Evolutionary conservation across 1,140 invertebrate species (phyloP).

Genomic region (Cardiocondyla obscurior): DNA sequence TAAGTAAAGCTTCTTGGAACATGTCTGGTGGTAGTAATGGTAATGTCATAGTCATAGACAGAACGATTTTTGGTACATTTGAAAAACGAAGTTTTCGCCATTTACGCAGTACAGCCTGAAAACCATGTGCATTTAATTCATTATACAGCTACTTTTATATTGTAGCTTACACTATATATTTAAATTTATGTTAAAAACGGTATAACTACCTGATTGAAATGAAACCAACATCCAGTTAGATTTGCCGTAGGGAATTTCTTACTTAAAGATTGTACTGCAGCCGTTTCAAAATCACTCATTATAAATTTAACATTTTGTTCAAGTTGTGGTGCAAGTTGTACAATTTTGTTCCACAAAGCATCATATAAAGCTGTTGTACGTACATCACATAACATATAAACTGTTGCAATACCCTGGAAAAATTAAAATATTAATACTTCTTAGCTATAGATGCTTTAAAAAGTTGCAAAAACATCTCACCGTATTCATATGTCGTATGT

Average conservation of each 20-base stretch:
- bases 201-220: conserved; percentile 25
- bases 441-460: too few relatives aligned
- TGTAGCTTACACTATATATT: too few relatives aligned
- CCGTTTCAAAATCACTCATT: conserved; percentile 25
- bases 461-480: conserved; percentile 33
- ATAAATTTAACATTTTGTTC: conserved; percentile 10
- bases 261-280: neutral
- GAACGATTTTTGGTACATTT: neutral
- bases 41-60: conserved; percentile 15
- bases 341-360: conserved; percentile 27
- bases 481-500: conserved; percentile 16
- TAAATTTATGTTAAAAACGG: too few relatives aligned
- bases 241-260: neutral
- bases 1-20: conserved; percentile 13
- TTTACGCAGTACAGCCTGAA: conserved; percentile 3
- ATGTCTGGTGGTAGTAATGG: conserved; percentile 8
- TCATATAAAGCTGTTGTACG: neutral
- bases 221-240: conserved; percentile 13
- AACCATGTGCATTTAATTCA: too few relatives aligned
- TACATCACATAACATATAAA: conserved; percentile 4
- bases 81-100: conserved; percentile 12
- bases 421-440: too few relatives aligned
- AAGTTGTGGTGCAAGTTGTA: neutral
- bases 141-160: too few relatives aligned
- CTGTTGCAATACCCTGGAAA: conserved; percentile 12